These are phyloP conservation scores for Arrhopalites spinosus DNA, from an alignment of 2,888 invertebrate species.

Conservation along the genomic window DNA sequence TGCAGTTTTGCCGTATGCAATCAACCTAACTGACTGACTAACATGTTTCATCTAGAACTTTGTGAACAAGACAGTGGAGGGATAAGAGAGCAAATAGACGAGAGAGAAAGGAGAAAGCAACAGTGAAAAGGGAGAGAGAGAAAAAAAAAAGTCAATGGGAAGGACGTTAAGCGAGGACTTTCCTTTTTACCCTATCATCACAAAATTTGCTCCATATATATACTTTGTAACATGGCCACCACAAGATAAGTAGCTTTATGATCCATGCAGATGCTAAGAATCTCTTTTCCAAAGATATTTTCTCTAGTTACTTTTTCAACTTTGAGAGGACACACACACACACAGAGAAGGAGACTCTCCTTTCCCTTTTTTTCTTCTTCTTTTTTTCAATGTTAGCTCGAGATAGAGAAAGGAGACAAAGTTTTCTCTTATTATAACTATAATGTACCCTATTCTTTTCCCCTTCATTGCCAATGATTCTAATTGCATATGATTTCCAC, in stretches of 20 bases:
- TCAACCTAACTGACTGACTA: neutral
- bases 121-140: neutral
- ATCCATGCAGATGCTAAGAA: slow-evolving; percentile 15
- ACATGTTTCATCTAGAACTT: neutral
- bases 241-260: slow-evolving; percentile 15
- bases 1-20: neutral
- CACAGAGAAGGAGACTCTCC: too few species aligned
- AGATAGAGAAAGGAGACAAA: neutral
- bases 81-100: neutral
- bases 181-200: neutral
- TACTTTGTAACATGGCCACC: neutral
- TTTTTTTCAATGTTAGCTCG: neutral
- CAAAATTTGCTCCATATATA: neutral
- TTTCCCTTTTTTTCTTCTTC: too few species aligned
- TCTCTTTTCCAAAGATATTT: slow-evolving; percentile 6
- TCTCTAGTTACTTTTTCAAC: neutral
- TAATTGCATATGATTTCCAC: too few species aligned
- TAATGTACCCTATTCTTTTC: too few species aligned
- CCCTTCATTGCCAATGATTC: too few species aligned
- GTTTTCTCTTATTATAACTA: too few species aligned
- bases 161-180: neutral
- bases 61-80: neutral
- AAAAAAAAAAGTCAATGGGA: neutral
- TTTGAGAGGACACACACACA: neutral
- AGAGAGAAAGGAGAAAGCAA: neutral